Conservation (phyloP, 2,888 invertebrate genomes). For the Aethes cnicana region DNA sequence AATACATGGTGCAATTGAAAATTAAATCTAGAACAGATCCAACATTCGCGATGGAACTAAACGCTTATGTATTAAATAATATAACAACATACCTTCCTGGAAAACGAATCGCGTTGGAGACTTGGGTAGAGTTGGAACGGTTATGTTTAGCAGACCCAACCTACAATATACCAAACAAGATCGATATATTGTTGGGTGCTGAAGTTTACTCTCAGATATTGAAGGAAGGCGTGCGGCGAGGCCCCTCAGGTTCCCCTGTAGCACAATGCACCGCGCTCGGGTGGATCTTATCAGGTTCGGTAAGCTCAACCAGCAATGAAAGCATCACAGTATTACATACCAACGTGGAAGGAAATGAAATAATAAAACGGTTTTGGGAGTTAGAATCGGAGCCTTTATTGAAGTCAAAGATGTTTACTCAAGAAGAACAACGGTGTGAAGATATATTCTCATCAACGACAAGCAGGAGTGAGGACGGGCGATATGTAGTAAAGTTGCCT, state of each 20-base stretch:
- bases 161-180: conserved; percentile 20
- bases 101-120: not conserved
- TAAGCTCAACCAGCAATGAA: not conserved
- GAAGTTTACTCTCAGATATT: conserved; percentile 28
- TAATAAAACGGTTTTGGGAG: conserved; percentile 37
- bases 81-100: not conserved
- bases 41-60: not conserved
- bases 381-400: conserved; percentile 33
- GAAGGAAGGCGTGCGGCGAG: conserved; percentile 30
- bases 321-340: conserved; percentile 22
- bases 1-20: conserved; percentile 22
- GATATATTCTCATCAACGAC: conserved; percentile 27
- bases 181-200: conserved; percentile 30
- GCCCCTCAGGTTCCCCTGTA: conserved; percentile 19
- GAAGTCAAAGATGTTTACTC: conserved; percentile 23
- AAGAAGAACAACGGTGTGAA: conserved; percentile 36
- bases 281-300: conserved; percentile 36
- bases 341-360: conserved; percentile 23
- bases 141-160: conserved; percentile 22
- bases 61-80: conserved; percentile 2
- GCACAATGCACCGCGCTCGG: conserved; percentile 34
- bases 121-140: not conserved
- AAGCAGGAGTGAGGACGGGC: conserved; percentile 26
- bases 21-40: conserved; percentile 1
- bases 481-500: conserved; percentile 35